Base-by-base conservation (phyloP, 1,140 invertebrate genomes). In the Dendroctonus ponderosae region DNA sequence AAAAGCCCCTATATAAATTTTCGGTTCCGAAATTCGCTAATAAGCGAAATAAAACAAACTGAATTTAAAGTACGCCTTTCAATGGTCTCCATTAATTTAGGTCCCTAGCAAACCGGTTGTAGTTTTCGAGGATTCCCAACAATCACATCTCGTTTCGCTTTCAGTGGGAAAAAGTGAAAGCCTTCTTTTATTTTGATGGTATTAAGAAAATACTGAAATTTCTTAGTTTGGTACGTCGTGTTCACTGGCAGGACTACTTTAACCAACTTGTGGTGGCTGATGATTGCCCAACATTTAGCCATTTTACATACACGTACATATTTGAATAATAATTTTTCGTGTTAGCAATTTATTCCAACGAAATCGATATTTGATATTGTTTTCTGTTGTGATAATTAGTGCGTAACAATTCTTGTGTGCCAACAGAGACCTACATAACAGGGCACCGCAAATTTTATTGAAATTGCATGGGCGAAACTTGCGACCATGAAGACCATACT, bases 401-500 rank as follows among this genome's bases (percentile, higher is more conserved):
- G 58, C 58, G 58, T 61, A 39, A 61, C 58, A 8, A 50, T 49
- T 49, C 40, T 50, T 14, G 37, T 61, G 58, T 61, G 39, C 46
- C 46, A 61, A 26, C 26, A 58, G 40, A 43, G 56, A 58, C 56
- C 56, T 58, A 58, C 56, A 58, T 58, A 58, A 58, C 56, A 58
- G n/a, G 14, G 9, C 14, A 43, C 6, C 8, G 46, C 38, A 41
- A 61, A 61, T 61, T 49, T 61, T 50, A 50, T 39, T 37, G n/a
- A 48, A 61, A 61, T 61, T 49, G 39, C 48, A 15, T 14, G 26
- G 42, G 56, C 56, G 56, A 58, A 58, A 58, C 56, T 58, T 58
- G 5, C 38, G 37, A 50, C 58, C 58, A 49, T 61, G 58, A 50
- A 61, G 58, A 12, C 3, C 37, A 58, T 44, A 44, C n/a, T 9